These are phyloP conservation scores for Scaeva pyrastri DNA, from an alignment of 2,888 invertebrate species.

Conservation along the genomic window DNA sequence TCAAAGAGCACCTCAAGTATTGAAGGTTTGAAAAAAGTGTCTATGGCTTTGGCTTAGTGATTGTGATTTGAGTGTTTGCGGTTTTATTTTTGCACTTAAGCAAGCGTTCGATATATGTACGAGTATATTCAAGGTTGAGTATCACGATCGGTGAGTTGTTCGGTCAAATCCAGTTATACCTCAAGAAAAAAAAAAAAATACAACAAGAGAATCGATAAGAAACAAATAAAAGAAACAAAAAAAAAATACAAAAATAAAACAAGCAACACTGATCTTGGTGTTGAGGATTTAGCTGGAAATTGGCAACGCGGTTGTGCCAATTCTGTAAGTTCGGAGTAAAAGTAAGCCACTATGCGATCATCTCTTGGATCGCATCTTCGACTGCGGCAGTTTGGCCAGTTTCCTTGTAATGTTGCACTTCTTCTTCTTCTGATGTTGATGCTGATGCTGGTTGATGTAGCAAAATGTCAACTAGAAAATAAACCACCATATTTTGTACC, in stretches of 20 bases:
- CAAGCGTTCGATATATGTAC: constrained; percentile 43
- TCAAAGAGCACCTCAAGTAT: constrained; percentile 31
- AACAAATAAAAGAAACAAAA: constrained; percentile 21
- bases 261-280: constrained; percentile 12
- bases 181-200: no score
- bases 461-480: constrained; percentile 86
- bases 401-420: constrained; percentile 78
- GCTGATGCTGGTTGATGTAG: constrained; percentile 78
- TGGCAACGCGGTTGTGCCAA: constrained; percentile 71
- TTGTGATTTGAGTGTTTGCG: constrained; percentile 57
- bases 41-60: constrained; percentile 42
- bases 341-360: constrained; percentile 73
- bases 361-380: constrained; percentile 50
- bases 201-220: constrained; percentile 45
- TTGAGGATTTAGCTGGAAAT: constrained; percentile 15
- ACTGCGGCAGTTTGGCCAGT: constrained; percentile 69
- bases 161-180: constrained; percentile 47
- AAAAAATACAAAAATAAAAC: not conserved
- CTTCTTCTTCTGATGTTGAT: constrained; percentile 79
- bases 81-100: constrained; percentile 42
- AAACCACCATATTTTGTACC: constrained; percentile 90
- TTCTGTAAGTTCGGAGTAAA: constrained; percentile 48
- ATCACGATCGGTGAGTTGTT: constrained; percentile 31
- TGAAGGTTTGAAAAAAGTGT: constrained; percentile 24
- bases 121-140: constrained; percentile 59